Evolutionary conservation across 2,113 vertebrate species (phyloP).

Genomic region (Puffinus mauretanicus): DNA sequence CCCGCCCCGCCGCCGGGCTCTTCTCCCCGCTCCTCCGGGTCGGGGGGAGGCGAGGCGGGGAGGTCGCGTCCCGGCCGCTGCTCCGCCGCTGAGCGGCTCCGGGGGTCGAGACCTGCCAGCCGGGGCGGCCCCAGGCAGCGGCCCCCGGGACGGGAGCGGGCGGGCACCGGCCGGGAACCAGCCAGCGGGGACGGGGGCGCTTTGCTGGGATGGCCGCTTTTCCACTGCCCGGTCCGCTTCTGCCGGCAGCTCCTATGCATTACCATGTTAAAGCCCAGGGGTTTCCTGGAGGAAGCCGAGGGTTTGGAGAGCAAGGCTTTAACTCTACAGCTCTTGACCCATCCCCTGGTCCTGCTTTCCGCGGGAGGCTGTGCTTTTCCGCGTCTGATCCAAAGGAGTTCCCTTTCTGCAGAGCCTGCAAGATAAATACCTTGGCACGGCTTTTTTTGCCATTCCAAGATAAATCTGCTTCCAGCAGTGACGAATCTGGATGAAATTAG

Average conservation of each 20-base stretch:
- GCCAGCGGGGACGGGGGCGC: no score
- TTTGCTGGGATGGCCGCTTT: not conserved
- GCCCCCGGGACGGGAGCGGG: not conserved
- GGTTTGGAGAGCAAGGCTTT: not conserved
- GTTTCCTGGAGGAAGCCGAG: not conserved
- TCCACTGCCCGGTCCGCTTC: not conserved
- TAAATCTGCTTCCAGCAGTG: conserved; percentile 17
- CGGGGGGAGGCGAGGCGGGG: not conserved
- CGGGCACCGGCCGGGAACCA: not conserved
- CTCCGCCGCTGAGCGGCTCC: not conserved
- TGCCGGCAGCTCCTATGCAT: not conserved
- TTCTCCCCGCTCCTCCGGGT: not conserved
- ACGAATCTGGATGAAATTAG: conserved; percentile 51
- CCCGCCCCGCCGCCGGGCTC: not conserved
- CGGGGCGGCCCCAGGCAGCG: not conserved
- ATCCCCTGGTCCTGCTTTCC: not conserved
- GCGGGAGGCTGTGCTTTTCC: not conserved
- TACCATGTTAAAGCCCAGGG: not conserved
- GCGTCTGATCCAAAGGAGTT: not conserved
- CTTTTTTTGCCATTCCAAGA: conserved; percentile 17
- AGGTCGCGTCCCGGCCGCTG: not conserved
- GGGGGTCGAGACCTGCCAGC: not conserved
- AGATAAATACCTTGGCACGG: conserved; percentile 37
- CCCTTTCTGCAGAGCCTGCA: not conserved
- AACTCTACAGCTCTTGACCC: not conserved